phyloP scores from a whole-genome alignment of 2,797 vertebrate genomes.

The Alfaro cultratus region DNA sequence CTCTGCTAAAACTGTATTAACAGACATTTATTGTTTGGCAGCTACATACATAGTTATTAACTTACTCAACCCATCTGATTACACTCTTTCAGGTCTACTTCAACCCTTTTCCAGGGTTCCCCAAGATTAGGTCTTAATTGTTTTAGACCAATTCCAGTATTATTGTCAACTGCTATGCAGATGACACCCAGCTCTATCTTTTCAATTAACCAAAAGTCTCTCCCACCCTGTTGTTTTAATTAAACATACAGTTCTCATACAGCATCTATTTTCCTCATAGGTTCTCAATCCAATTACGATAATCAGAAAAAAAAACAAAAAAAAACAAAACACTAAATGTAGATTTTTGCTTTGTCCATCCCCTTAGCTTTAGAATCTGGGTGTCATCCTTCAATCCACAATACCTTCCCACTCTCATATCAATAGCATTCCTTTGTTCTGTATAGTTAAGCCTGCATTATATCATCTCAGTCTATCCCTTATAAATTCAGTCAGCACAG shows the following conservation, averaged over 20 bases:
- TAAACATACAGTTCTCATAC: background rate
- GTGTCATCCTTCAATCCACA: background rate
- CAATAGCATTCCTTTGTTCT: background rate
- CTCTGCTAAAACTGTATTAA: background rate
- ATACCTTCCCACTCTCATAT: background rate
- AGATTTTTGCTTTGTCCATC: background rate
- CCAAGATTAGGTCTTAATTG: too few species aligned
- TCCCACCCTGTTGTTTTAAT: background rate
- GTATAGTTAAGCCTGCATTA: background rate
- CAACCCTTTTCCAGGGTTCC: background rate
- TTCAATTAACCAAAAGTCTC: background rate
- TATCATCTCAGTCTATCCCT: background rate
- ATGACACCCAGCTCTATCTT: background rate
- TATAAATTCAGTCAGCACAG: background rate
- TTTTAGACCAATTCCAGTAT: background rate
- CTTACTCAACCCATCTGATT: background rate
- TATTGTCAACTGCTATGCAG: background rate
- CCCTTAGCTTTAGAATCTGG: background rate
- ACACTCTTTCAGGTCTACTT: background rate
- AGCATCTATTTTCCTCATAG: background rate
- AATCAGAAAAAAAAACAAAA: background rate
- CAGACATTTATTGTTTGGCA: background rate
- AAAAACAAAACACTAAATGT: background rate
- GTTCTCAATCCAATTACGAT: background rate
- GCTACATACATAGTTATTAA: background rate